A percentile compares a stretch with the other conserved stretches of the same genome.
Conservation (phyloP, 92 coral and sea anemone species). For the Palythoa caribaeorum region DNA sequence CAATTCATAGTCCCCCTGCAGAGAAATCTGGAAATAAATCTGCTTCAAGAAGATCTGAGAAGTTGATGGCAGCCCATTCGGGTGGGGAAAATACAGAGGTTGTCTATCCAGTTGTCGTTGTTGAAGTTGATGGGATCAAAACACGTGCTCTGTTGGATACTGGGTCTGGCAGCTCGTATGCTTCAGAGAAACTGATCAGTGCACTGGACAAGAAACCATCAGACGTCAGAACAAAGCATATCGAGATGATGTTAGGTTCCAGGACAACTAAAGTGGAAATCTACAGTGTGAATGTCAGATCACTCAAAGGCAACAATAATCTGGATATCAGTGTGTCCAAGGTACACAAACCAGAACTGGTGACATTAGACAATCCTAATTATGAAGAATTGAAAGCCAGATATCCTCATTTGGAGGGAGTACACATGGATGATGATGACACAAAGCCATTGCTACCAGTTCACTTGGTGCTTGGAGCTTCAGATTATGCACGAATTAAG, state of each 20-base stretch:
- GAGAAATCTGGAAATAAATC: background rate
- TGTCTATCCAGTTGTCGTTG: slow-evolving; percentile 24
- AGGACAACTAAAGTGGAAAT: slow-evolving; percentile 47
- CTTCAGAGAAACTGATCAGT: slow-evolving; percentile 50
- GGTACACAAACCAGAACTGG: slow-evolving; percentile 56
- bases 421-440: slow-evolving; percentile 59
- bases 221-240: slow-evolving; percentile 35
- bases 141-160: slow-evolving; percentile 54
- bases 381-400: slow-evolving; percentile 44
- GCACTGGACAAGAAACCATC: slow-evolving; percentile 45
- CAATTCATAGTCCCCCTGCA: slow-evolving; percentile 6
- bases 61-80: background rate
- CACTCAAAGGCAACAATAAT: slow-evolving; percentile 22
- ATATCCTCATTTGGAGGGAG: slow-evolving; percentile 55
- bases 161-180: slow-evolving; percentile 70
- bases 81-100: slow-evolving; percentile 3
- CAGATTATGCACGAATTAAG: slow-evolving; percentile 53
- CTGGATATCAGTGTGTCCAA: slow-evolving; percentile 52
- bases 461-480: slow-evolving; percentile 63
- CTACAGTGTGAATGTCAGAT: slow-evolving; percentile 36
- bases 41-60: background rate
- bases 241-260: slow-evolving; percentile 69
- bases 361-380: slow-evolving; percentile 42
- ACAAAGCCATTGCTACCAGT: slow-evolving; percentile 56
- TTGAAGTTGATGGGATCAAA: slow-evolving; percentile 20